Evolutionary conservation across 2,113 vertebrate species (phyloP), one percentile per base, ranked within the genome.

Genomic region (Coregonus clupeaformis): DNA sequence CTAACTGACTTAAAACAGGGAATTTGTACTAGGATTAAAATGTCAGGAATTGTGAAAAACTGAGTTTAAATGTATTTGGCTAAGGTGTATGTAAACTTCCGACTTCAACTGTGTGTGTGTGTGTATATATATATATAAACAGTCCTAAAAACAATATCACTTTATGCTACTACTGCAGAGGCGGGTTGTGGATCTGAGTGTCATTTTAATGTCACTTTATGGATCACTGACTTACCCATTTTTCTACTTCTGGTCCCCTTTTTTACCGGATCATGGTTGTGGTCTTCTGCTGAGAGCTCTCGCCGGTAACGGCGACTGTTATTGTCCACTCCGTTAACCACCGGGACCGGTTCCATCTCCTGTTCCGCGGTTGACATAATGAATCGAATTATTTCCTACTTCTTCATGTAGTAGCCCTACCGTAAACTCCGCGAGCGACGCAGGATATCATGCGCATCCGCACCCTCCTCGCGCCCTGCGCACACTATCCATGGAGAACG

Each of bases 291-390:
- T 24, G 72, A 78, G n/a, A 71, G 45, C 57, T 87, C 82, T 52
- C 65, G 55, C 13, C 71, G 71, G 42, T 66, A 25, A 27, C 60
- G 20, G 20, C 71, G 70, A 4, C 14, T 52, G 16, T 5, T 52
- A 68, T n/a, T 64, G 45, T 18, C 66, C 69, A 68, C 45, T 73
- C 16, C 60, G 68, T 45, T 71, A 76, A 24, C 76, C 22, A 45
- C 69, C 60, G 49, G 65, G 77, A 13, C 36, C 7, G 68, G 47
- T 77, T 78, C 67, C 16, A 6, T 57, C 71, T 68, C 29, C 49
- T 67, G 73, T 75, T 71, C 67, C 59, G n/a, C n/a, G 7, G 6
- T 60, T 32, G 77, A 78, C 79, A 83, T 87, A 65, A 77, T 75
- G 47, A 16, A 25, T 24, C 29, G 14, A 32, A 45, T 24, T 20